phyloP scores from a whole-genome alignment of 2,888 invertebrate species.

The Nematopogon swammerdamellus region DNA sequence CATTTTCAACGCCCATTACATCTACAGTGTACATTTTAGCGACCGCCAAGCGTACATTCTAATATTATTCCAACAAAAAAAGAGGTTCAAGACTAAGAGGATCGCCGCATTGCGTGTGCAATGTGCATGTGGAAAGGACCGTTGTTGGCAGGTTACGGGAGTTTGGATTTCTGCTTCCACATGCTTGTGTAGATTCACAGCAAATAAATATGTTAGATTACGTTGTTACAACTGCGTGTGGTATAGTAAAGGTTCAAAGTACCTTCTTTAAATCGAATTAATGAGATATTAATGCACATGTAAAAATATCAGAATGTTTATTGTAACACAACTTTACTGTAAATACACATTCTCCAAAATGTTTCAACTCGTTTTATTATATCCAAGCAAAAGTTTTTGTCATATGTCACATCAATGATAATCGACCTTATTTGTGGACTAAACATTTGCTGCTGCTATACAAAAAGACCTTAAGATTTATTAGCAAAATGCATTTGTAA shows the following conservation, averaged over 20 bases:
- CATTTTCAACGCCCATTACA: too few relatives aligned
- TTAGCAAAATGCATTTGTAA: neutral
- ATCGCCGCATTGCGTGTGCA: slow-evolving; percentile 10
- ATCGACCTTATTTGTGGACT: too few relatives aligned
- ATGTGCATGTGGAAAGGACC: slow-evolving; percentile 2
- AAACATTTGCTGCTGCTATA: too few relatives aligned
- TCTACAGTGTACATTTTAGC: slow-evolving; percentile 6
- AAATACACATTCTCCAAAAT: neutral
- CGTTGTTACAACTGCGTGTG: slow-evolving; percentile 2
- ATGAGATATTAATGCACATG: slow-evolving; percentile 1
- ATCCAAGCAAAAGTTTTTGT: neutral
- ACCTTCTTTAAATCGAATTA: neutral
- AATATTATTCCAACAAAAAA: slow-evolving; percentile 1
- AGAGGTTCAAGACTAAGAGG: slow-evolving; percentile 7
- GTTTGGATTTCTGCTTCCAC: neutral
- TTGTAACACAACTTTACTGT: slow-evolving; percentile 2
- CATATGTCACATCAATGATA: neutral
- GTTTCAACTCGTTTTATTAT: neutral
- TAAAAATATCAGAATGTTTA: slow-evolving; percentile 2
- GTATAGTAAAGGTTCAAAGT: slow-evolving; percentile 5
- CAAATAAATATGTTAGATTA: slow-evolving; percentile 1
- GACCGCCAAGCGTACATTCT: slow-evolving; percentile 9
- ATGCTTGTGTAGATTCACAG: neutral
- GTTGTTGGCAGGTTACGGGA: neutral
- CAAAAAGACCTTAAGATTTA: neutral